Evolutionary conservation across 2,797 vertebrate species (phyloP).

Genomic region (Ctenosaura bakeri): DNA sequence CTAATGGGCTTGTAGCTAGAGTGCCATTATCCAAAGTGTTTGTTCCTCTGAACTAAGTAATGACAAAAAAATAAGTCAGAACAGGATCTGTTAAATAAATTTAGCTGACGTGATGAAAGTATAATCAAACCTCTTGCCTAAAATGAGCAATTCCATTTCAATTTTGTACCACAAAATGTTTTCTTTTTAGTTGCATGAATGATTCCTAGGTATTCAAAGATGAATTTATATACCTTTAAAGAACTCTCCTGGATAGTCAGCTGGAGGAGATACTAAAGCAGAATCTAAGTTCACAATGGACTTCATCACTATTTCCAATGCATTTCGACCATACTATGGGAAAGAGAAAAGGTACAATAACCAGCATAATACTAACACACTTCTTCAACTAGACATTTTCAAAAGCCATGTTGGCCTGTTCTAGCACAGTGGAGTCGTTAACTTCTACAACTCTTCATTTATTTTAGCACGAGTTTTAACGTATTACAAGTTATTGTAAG

Average conservation of each 20-base stretch:
- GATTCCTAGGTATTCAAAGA: background rate
- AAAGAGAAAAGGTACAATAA: background rate
- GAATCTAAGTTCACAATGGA: slow-evolving; percentile 96
- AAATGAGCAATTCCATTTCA: background rate
- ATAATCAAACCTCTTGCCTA: background rate
- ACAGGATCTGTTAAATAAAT: background rate
- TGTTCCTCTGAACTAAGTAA: background rate
- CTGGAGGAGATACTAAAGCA: slow-evolving; percentile 92
- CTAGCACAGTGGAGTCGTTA: too few relatives aligned
- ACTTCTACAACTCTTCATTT: too few relatives aligned
- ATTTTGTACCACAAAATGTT: background rate
- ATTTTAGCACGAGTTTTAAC: too few relatives aligned
- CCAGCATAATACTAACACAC: background rate
- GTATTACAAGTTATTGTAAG: too few relatives aligned
- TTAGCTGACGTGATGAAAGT: background rate
- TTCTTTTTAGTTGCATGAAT: background rate
- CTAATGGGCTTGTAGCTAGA: background rate
- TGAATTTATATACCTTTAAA: slow-evolving; percentile 89
- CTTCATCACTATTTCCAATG: slow-evolving; percentile 98
- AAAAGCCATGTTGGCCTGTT: too few relatives aligned
- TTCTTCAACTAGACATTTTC: background rate
- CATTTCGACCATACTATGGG: slow-evolving; percentile 94
- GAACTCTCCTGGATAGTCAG: slow-evolving; percentile 95
- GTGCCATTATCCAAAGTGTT: background rate
- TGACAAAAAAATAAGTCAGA: background rate